Conservation (phyloP, 2,113 vertebrate species). For the Otus sunia region DNA sequence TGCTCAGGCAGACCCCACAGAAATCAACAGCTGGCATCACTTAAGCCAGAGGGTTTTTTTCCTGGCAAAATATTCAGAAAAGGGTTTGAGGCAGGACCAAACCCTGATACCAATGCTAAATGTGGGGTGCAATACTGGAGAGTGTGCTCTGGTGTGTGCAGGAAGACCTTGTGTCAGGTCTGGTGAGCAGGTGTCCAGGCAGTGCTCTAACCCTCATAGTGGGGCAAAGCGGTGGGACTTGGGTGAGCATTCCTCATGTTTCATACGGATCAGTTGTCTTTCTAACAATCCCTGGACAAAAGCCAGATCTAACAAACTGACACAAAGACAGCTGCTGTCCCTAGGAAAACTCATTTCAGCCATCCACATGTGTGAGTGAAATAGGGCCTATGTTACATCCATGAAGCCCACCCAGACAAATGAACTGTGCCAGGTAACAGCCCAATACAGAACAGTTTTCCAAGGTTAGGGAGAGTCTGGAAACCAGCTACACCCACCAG, state of each 20-base stretch:
- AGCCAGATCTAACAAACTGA: neutral
- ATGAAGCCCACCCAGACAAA: neutral
- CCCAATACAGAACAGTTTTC: neutral
- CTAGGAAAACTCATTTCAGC: neutral
- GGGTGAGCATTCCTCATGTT: neutral
- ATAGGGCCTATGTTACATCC: neutral
- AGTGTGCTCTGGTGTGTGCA: accelerated
- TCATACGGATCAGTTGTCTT: neutral
- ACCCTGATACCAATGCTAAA: neutral
- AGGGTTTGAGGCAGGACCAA: neutral
- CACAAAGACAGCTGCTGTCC: neutral
- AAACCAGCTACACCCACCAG: neutral
- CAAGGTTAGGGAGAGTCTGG: neutral
- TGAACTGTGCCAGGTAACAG: neutral
- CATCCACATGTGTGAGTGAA: accelerated
- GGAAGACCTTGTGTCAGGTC: neutral
- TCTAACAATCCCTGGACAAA: neutral
- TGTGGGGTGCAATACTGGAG: no score
- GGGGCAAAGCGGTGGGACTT: neutral
- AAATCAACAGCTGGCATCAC: neutral
- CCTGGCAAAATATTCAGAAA: neutral
- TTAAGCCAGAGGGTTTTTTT: neutral
- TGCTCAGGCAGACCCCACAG: neutral
- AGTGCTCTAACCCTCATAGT: neutral
- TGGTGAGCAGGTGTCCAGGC: neutral